Evolutionary conservation across 2,113 vertebrate genomes (phyloP), one percentile per base, ranked within the genome.

Genomic region (Hippolais icterina): DNA sequence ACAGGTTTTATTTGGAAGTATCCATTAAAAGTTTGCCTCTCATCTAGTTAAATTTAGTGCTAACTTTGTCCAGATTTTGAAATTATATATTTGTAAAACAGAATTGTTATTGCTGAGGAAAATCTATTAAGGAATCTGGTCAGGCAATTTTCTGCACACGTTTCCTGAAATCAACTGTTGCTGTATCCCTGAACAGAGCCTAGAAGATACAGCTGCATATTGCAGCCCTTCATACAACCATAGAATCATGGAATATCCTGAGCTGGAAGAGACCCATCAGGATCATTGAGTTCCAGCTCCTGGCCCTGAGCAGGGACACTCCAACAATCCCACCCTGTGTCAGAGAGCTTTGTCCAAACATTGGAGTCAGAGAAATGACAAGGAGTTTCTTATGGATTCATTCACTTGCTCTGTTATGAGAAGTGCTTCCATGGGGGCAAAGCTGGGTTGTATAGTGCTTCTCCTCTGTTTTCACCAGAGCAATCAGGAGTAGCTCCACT

Each of bases 331-430:
- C 53, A 68, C 24, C 8, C 53, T 25, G 24, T 25, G 28, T 39
- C 16, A 12, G 46, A 46, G 10, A 29, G 7, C 0, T 0, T 9
- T 27, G 15, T 14, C 37, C 37, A 59, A 39, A 31, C 0, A 0
- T 28, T 46, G 0, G 0, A 61, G 64, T 4, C 27, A n/a, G 7
- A 3, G 2, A 27, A 41, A 11, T 6, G 10, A 15, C 20, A 47
- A 65, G 6, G 35, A 52, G 46, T 8, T 65, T n/a, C 10, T 82
- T 81, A 20, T 60, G 60, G 75, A 75, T 78, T 68, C 3, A 78
- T 87, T 74, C 52, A 9, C 28, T 29, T 65, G 19, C 37, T 89
- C 81, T 39, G 11, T 25, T 28, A 24, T 9, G 24, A 44, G 59
- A 77, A 82, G 13, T 7, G 12, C 18, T 94, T 89, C 80, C 77